These are phyloP conservation scores for Homalodisca vitripennis DNA, from an alignment of 1,140 invertebrate genomes.

Conservation along the genomic window DNA sequence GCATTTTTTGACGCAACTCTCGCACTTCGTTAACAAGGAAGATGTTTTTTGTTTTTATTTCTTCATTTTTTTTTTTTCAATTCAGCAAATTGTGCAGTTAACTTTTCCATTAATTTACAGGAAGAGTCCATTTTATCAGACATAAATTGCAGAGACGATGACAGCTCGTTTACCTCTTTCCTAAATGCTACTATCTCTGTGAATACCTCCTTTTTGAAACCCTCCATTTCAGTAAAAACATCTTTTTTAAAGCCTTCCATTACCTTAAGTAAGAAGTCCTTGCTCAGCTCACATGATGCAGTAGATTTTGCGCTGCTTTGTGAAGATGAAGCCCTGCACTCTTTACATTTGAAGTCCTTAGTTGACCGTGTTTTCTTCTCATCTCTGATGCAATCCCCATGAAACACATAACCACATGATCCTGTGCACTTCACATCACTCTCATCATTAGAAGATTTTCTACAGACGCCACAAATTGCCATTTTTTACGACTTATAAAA, in stretches of 20 bases:
- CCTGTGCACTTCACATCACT: slow-evolving; percentile 3
- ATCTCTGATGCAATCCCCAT: neutral
- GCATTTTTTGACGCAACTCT: neutral
- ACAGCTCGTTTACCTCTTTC: neutral
- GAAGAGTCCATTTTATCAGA: neutral
- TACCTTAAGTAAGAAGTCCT: neutral
- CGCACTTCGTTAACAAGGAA: neutral
- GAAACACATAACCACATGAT: slow-evolving; percentile 3
- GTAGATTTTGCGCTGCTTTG: neutral
- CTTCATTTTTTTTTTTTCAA: neutral
- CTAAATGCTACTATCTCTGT: neutral
- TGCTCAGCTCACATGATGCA: neutral
- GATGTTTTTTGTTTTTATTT: neutral
- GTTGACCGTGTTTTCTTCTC: neutral
- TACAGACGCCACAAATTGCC: slow-evolving; percentile 14
- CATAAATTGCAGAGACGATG: neutral
- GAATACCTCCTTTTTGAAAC: neutral
- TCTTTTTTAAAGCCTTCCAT: neutral
- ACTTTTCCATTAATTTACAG: neutral
- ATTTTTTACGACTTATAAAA: no score
- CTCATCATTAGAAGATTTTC: neutral
- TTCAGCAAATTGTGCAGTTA: neutral
- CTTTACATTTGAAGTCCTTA: slow-evolving; percentile 1
- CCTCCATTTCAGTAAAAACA: neutral
- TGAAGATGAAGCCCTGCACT: neutral